phyloP scores from a whole-genome alignment of 2,888 invertebrate genomes.

The Deroplatys truncata region DNA sequence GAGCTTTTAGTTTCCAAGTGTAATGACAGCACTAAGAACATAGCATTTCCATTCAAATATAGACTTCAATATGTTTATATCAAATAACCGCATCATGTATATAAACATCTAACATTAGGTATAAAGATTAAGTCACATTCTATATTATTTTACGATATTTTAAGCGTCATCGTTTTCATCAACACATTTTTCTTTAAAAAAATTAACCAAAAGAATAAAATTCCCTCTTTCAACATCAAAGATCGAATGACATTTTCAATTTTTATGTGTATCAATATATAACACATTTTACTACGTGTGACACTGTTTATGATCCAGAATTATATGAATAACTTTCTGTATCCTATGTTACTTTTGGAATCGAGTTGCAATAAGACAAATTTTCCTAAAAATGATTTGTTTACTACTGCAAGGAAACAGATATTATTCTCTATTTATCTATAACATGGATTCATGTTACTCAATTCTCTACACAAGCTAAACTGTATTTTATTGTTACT shows the following conservation, averaged over 20 bases:
- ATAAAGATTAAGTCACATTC: not conserved
- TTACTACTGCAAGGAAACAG: not conserved
- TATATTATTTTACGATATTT: not conserved
- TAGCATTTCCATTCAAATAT: not conserved
- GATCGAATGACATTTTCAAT: not conserved
- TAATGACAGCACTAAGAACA: not conserved
- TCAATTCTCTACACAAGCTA: no score
- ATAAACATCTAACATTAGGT: not conserved
- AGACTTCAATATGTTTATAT: not conserved
- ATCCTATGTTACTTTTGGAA: not conserved
- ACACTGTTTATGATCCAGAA: not conserved
- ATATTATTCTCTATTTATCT: not conserved
- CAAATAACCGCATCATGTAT: not conserved
- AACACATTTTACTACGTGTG: not conserved
- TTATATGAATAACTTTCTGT: not conserved
- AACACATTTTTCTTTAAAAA: not conserved
- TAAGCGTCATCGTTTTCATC: conserved; percentile 8
- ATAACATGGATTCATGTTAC: not conserved
- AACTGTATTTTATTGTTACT: not conserved
- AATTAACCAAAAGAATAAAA: not conserved
- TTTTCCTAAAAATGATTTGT: not conserved
- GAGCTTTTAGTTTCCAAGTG: not conserved
- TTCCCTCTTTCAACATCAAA: not conserved
- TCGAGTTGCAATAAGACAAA: not conserved
- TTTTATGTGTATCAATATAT: not conserved